A percentile compares a stretch with the other conserved stretches of the same genome.
phyloP scores from a whole-genome alignment of 2,113 vertebrate genomes.

The Rana temporaria region DNA sequence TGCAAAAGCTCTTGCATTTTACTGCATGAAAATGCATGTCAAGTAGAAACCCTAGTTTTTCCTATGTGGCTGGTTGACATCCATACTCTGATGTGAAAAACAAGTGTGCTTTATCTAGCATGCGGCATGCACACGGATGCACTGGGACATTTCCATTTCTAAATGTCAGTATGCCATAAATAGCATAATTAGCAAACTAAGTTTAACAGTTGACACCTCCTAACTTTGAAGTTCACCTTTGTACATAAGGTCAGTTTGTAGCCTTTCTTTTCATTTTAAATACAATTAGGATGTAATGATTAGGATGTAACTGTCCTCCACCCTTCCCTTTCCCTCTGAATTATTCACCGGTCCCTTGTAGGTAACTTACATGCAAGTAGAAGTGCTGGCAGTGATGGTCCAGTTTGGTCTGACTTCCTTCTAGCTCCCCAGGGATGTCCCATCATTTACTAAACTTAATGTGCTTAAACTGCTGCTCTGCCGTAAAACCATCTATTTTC shows the following conservation, averaged over 20 bases:
- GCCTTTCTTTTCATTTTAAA: constrained; percentile 9
- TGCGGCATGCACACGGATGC: too few relatives aligned
- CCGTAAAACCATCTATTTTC: constrained; percentile 21
- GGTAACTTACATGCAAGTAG: constrained; percentile 14
- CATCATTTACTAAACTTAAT: constrained; percentile 16
- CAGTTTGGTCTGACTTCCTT: constrained; percentile 20
- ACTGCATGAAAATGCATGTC: too few relatives aligned
- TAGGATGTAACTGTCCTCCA: constrained; percentile 47
- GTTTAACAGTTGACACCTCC: background rate
- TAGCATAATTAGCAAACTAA: too few relatives aligned
- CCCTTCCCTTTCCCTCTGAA: constrained; percentile 42
- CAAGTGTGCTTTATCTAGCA: too few relatives aligned
- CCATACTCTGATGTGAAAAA: too few relatives aligned
- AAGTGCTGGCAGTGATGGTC: constrained; percentile 18
- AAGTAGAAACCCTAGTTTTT: too few relatives aligned
- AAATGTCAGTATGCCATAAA: too few relatives aligned
- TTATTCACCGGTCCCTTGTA: constrained; percentile 1
- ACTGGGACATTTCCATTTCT: too few relatives aligned
- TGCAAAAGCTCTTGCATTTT: too few relatives aligned
- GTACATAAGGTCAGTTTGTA: constrained; percentile 29
- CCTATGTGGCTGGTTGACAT: too few relatives aligned
- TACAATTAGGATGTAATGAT: constrained; percentile 43
- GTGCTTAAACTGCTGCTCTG: constrained; percentile 32
- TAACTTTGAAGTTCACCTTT: constrained; percentile 13
- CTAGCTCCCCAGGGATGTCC: constrained; percentile 20